A percentile compares a stretch with the other conserved stretches of the same genome.
phyloP scores from a whole-genome alignment of 64 coral and sea anemone species.

The Pocillopora verrucosa region DNA sequence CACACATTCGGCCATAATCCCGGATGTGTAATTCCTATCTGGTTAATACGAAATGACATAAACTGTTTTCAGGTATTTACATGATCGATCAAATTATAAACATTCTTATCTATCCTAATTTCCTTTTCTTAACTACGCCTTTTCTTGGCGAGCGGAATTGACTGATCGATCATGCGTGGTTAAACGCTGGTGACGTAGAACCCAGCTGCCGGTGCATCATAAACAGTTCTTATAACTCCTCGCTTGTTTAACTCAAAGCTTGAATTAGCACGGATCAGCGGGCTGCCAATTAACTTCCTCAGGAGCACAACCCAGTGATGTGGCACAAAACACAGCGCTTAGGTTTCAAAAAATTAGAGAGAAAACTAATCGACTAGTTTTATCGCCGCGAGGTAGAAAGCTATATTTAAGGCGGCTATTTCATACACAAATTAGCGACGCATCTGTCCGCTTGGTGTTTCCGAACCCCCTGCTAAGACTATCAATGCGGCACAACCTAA shows the following conservation, averaged over 20 bases:
- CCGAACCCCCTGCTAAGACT: conserved; percentile 57
- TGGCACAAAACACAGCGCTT: background rate
- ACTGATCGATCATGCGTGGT: background rate
- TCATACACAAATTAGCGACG: conserved; percentile 43
- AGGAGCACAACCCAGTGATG: background rate
- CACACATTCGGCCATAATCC: background rate
- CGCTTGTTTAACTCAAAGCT: conserved; percentile 1
- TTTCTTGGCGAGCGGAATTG: background rate
- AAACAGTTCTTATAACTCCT: conserved; percentile 35
- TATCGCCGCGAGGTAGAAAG: conserved; percentile 10
- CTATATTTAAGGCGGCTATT: conserved; percentile 23
- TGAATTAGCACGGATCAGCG: background rate
- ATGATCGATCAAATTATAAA: background rate
- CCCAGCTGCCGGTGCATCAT: conserved; percentile 25
- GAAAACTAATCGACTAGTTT: background rate
- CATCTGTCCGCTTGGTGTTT: conserved; percentile 64
- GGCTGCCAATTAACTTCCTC: background rate
- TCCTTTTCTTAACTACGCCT: background rate
- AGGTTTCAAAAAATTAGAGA: background rate
- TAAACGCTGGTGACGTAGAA: background rate
- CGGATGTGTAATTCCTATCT: no score
- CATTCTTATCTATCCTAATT: background rate
- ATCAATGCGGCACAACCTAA: conserved; percentile 53
- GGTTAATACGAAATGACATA: background rate
- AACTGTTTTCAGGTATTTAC: background rate